Base-by-base conservation (phyloP, 2,797 vertebrate genomes). In the Malacoctenus gilli region DNA sequence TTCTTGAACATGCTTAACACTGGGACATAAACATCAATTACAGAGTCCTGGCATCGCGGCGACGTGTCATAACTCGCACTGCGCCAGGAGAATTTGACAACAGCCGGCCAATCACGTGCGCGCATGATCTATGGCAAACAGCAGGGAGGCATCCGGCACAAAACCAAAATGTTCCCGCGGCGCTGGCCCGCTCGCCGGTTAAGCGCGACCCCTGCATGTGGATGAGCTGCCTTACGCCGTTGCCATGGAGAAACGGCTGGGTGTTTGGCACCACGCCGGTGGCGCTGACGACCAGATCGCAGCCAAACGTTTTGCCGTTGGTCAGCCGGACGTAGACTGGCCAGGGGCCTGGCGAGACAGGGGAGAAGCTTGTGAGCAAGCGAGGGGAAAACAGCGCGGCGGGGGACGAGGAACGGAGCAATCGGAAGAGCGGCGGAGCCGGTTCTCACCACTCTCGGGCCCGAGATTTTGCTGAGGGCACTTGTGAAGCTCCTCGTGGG, bases 211-310 rank as follows among this genome's bases (percentile, higher is more conserved):
- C n/a, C 23, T 50, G 30, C 6, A 58, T 31, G 21, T 11, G 4
- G 10, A 38, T 55, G 10, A 53, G 14, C 16, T 44, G 67, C 64
- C 93, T 93, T 89, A 98, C 96, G 0, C 84, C 86, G 87, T 98
- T 99, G 47, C 93, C 92, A n/a, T 71, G 73, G 70, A 96, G 89
- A 86, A 98, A 97, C 0, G 93, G 92, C 32, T 94, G 87, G 1
- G 87, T 84, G 57, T 96, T 97, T 48, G 96, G 95, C 30, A 90
- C 82, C 5, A 99, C 95, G 42, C 96, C 96, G 0, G 95, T 98
- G 51, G 97, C 95, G 15, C 96, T 98, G 78, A 99, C 92, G 13
- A 98, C 85, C 68, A 98, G 94, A 85, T 98, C 85, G 9, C 95
- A 99, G 74, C 97, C 95, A 28, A 92, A 95, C 2, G 90, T 92